These are phyloP conservation scores for Leptinotarsa rubiginosa DNA, from an alignment of 2,888 invertebrate genomes.

Conservation along the genomic window DNA sequence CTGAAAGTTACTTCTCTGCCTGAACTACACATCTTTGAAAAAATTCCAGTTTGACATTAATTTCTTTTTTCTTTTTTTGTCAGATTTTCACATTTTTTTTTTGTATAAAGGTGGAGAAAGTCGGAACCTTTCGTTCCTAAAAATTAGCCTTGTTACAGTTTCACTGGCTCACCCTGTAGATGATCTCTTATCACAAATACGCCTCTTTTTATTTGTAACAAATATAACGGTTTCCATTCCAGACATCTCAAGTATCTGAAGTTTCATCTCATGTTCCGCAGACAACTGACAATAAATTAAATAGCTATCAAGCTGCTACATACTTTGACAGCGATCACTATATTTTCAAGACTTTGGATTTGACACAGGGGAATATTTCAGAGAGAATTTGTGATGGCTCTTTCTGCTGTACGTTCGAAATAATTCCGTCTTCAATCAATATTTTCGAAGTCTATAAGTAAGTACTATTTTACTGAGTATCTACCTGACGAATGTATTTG, in stretches of 20 bases:
- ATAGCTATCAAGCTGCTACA: conserved; percentile 39
- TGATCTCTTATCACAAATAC: no score
- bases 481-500: no score
- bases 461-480: conserved; percentile 24
- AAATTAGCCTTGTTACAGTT: no score
- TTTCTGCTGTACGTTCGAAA: conserved; percentile 52
- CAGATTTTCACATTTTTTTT: no score
- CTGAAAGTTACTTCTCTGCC: no score
- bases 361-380: conserved; percentile 36
- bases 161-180: no score
- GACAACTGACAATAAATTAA: conserved; percentile 28
- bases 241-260: conserved; percentile 33
- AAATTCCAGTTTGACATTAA: no score
- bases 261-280: conserved; percentile 30
- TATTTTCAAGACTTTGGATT: conserved; percentile 42
- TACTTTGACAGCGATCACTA: conserved; percentile 46
- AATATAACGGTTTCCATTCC: neutral
- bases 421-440: conserved; percentile 38
- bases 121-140: no score
- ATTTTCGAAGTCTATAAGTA: conserved; percentile 51
- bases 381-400: conserved; percentile 48
- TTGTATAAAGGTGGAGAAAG: no score
- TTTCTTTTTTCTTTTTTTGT: no score
- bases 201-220: no score
- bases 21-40: no score